These are phyloP conservation scores for Neodiprion virginianus DNA, from an alignment of 1,140 invertebrate species.

Conservation along the genomic window DNA sequence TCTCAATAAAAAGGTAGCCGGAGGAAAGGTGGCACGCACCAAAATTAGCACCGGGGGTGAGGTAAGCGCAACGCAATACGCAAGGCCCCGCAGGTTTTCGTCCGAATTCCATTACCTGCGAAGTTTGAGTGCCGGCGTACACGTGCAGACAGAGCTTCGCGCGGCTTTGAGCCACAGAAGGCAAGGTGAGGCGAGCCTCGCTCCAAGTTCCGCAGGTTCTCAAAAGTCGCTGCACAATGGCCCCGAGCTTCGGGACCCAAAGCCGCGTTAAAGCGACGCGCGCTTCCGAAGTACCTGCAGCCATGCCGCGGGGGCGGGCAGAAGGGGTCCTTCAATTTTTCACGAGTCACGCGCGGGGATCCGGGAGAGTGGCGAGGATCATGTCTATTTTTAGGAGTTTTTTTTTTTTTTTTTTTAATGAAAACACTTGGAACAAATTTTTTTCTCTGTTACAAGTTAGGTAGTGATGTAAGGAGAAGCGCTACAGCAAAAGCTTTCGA, in stretches of 20 bases:
- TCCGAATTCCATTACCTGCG: too few species aligned
- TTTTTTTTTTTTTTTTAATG: too few species aligned
- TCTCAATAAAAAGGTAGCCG: not conserved
- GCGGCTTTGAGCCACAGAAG: not conserved
- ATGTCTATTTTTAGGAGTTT: too few species aligned
- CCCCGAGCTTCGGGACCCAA: not conserved
- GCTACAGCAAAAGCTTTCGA: too few species aligned
- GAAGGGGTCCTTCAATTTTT: not conserved
- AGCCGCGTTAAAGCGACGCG: not conserved
- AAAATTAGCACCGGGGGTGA: not conserved
- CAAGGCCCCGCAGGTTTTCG: not conserved
- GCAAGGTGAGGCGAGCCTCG: not conserved
- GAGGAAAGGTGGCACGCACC: constrained; percentile 2
- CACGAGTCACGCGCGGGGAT: not conserved
- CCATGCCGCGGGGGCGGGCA: not conserved
- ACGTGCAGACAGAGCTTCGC: too few species aligned
- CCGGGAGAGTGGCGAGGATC: too few species aligned
- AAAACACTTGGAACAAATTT: too few species aligned
- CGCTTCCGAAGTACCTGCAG: not conserved
- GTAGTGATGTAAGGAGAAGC: too few species aligned
- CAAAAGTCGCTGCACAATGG: not conserved
- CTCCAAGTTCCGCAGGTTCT: too few species aligned
- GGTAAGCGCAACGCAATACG: too few species aligned
- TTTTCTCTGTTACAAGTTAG: too few species aligned
- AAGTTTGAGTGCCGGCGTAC: too few species aligned